These are phyloP conservation scores for Amphipoea oculea DNA, from an alignment of 2,888 invertebrate species.

Conservation along the genomic window DNA sequence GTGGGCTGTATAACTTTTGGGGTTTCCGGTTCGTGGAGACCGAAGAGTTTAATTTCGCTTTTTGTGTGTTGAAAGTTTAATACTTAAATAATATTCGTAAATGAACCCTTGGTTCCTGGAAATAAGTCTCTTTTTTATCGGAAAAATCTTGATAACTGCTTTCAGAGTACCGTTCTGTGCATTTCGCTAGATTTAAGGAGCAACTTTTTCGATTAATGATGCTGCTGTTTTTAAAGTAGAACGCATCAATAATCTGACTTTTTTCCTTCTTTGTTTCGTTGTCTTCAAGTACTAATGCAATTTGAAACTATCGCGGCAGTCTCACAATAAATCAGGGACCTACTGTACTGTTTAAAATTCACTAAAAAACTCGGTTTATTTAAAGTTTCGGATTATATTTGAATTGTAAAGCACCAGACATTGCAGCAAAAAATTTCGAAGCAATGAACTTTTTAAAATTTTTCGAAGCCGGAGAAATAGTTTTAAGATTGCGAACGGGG, in stretches of 20 bases:
- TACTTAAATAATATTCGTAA: neutral
- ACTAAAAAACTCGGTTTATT: conserved; percentile 52
- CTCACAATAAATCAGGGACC: conserved; percentile 43
- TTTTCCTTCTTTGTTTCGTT: conserved; percentile 2
- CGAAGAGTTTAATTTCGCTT: conserved; percentile 3
- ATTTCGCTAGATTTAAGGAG: neutral
- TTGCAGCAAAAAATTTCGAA: conserved; percentile 48
- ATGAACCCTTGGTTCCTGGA: neutral
- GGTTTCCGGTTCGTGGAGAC: neutral
- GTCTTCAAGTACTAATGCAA: conserved; percentile 36
- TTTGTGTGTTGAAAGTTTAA: conserved; percentile 8
- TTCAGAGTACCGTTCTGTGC: neutral
- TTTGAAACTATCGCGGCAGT: conserved; percentile 39
- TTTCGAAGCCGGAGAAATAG: conserved; percentile 52
- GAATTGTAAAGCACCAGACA: conserved; percentile 64
- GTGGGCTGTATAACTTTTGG: conserved; percentile 13
- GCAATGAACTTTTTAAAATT: conserved; percentile 58
- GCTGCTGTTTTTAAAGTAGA: neutral
- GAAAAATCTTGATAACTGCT: neutral
- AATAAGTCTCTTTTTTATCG: neutral
- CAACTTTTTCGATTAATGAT: conserved; percentile 2
- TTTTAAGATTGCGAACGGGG: conserved; percentile 37
- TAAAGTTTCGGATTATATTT: conserved; percentile 68
- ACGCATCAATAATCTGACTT: conserved; percentile 27
- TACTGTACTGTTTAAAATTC: conserved; percentile 48